Percentiles rank a stretch among this genome's conserved stretches.
These are phyloP conservation scores for Aphidius gifuensis DNA, from an alignment of 1,140 invertebrate genomes.

Conservation along the genomic window DNA sequence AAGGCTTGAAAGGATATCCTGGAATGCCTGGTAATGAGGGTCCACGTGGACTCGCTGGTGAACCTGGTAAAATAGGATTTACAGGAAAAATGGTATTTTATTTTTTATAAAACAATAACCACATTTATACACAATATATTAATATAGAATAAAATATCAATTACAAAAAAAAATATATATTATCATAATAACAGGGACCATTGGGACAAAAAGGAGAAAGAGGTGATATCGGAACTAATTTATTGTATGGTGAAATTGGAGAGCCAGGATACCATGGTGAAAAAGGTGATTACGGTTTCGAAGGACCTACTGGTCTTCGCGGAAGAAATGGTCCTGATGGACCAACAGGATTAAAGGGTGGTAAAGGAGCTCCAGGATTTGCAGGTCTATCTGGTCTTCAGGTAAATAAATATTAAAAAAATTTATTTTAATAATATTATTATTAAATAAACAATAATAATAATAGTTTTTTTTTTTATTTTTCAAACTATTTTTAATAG, in stretches of 20 bases:
- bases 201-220: constrained; percentile 50
- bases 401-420: constrained; percentile 28
- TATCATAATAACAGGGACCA: constrained; percentile 34
- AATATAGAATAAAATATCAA: background rate
- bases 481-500: constrained; percentile 21
- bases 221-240: constrained; percentile 50
- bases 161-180: background rate
- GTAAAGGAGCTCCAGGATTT: constrained; percentile 52
- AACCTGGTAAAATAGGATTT: constrained; percentile 48
- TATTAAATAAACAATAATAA: constrained; percentile 7
- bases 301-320: constrained; percentile 44
- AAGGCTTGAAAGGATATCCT: constrained; percentile 56
- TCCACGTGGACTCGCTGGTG: constrained; percentile 52
- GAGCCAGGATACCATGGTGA: constrained; percentile 38
- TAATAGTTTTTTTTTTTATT: constrained; percentile 1
- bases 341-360: constrained; percentile 55
- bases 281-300: constrained; percentile 45
- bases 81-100: constrained; percentile 47
- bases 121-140: background rate
- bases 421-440: background rate
- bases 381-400: constrained; percentile 41
- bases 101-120: background rate
- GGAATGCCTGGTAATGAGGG: constrained; percentile 58
- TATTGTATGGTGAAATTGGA: constrained; percentile 49
- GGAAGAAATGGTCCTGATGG: constrained; percentile 55